Evolutionary conservation across 2,113 vertebrate genomes (phyloP).

Genomic region (Pitta sordida): DNA sequence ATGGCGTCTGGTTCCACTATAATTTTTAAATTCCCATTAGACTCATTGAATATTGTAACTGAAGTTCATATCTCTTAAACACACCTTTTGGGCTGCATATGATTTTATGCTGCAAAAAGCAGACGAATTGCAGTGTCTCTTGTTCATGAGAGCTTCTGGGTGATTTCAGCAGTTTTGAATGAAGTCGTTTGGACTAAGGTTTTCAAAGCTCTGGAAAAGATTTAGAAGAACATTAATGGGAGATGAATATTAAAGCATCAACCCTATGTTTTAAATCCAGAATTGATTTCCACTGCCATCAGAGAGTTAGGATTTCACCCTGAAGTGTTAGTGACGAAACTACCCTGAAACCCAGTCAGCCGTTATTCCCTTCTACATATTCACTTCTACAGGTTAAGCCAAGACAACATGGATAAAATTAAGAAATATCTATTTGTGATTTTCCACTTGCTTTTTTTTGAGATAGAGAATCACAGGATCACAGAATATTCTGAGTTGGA

Average conservation of each 20-base stretch:
- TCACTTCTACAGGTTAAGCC: not conserved
- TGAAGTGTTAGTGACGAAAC: not conserved
- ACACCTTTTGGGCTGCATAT: not conserved
- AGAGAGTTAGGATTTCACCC: not conserved
- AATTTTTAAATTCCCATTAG: constrained; percentile 12
- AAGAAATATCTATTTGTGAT: not conserved
- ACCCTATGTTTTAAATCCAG: not conserved
- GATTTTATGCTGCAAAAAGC: not conserved
- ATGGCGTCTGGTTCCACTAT: not conserved
- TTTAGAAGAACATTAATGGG: not conserved
- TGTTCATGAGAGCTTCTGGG: not conserved
- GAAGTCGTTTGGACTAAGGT: not conserved
- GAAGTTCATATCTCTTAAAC: constrained; percentile 34
- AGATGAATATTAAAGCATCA: not conserved
- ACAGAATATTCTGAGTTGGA: too few species aligned
- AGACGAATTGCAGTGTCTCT: not conserved
- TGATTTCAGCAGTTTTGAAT: constrained; percentile 5
- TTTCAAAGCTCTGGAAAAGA: not conserved
- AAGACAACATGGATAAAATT: not conserved
- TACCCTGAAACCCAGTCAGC: not conserved
- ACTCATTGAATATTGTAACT: not conserved
- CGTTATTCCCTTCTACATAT: not conserved
- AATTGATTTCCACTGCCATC: not conserved
- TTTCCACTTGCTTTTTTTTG: not conserved
- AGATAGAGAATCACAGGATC: too few species aligned